Evolutionary conservation across 2,797 vertebrate genomes (phyloP).

Genomic region (Graptemys geographica): DNA sequence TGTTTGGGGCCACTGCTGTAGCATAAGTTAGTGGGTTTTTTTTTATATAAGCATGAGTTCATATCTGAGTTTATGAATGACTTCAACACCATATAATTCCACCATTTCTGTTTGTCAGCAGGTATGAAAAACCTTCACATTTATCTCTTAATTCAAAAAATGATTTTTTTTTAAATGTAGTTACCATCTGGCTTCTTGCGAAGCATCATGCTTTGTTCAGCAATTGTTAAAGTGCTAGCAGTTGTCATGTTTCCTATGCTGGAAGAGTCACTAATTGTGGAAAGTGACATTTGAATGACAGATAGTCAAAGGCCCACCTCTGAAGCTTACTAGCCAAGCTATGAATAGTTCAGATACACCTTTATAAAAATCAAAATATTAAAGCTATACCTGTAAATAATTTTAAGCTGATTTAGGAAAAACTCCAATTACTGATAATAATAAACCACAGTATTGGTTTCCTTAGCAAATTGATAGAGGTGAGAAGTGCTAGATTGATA

Average conservation of each 20-base stretch:
- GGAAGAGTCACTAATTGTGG: not conserved
- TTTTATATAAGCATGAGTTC: not conserved
- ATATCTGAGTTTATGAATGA: not conserved
- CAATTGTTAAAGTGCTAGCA: not conserved
- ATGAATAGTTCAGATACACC: not conserved
- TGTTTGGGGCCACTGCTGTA: accelerated
- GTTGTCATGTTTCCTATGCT: accelerated
- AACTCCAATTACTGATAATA: not conserved
- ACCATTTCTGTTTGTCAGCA: not conserved
- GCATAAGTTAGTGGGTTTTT: not conserved
- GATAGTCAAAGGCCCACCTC: not conserved
- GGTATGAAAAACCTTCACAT: not conserved
- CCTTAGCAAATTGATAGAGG: not conserved
- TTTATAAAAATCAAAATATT: not conserved
- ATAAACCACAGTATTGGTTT: not conserved
- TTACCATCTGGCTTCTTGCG: not conserved
- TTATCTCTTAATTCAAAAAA: not conserved
- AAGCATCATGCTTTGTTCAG: accelerated
- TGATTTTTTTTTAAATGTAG: not conserved
- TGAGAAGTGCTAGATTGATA: not conserved
- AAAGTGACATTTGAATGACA: not conserved
- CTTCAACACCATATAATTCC: not conserved
- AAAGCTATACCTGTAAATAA: not conserved
- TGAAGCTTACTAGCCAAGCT: not conserved
- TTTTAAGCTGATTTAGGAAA: not conserved